Evolutionary conservation across 2,888 invertebrate genomes (phyloP).

Genomic region (Amorpha juglandis): DNA sequence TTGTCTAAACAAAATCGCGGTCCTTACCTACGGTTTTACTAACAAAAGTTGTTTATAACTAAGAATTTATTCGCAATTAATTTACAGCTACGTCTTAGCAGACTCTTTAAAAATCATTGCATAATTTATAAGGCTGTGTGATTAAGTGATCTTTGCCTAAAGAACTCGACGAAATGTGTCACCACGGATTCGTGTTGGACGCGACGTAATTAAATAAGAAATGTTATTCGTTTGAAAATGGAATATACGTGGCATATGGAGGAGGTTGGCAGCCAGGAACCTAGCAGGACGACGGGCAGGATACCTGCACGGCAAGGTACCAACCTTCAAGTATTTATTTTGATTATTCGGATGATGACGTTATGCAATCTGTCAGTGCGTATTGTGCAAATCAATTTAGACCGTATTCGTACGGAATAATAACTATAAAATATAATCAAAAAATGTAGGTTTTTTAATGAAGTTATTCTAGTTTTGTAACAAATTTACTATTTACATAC

Average conservation of each 20-base stretch:
- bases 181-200: constrained; percentile 49
- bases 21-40: constrained; percentile 23
- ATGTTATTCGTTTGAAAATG: constrained; percentile 58
- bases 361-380: neutral
- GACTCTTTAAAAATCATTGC: neutral
- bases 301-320: constrained; percentile 69
- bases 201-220: constrained; percentile 45
- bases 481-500: too few relatives aligned
- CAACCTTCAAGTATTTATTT: neutral
- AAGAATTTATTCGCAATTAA: neutral
- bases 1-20: constrained; percentile 40
- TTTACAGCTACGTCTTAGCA: neutral
- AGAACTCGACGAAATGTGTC: constrained; percentile 49
- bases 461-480: too few relatives aligned
- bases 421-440: neutral
- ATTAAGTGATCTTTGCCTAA: constrained; percentile 12
- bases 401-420: neutral
- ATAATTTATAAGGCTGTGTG: neutral
- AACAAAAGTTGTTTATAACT: neutral
- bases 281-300: constrained; percentile 54
- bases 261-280: constrained; percentile 62
- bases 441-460: too few relatives aligned
- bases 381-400: neutral
- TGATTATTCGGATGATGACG: too few relatives aligned
- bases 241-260: constrained; percentile 81